Evolutionary conservation across 2,888 invertebrate genomes (phyloP).

Genomic region (Atethmia centrago): DNA sequence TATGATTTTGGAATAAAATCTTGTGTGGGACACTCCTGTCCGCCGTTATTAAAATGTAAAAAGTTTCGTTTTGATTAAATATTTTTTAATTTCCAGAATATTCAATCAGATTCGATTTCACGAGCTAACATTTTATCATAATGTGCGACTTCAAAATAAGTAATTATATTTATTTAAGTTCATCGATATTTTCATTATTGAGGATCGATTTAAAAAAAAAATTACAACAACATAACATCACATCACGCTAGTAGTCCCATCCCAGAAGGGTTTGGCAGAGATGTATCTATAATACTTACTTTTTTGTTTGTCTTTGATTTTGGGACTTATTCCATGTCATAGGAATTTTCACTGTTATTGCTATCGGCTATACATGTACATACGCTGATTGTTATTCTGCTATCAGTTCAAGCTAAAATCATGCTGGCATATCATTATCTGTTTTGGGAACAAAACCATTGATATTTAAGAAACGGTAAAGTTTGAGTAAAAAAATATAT

Average conservation of each 20-base stretch:
- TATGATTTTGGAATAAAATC: conserved; percentile 56
- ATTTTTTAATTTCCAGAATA: not conserved
- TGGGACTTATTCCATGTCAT: conserved; percentile 70
- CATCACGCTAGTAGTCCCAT: not conserved
- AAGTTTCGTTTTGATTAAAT: not conserved
- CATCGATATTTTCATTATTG: too few species aligned
- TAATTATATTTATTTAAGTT: not conserved
- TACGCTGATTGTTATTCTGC: conserved; percentile 61
- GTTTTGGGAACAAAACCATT: conserved; percentile 86
- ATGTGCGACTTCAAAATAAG: too few species aligned
- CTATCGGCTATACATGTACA: conserved; percentile 69
- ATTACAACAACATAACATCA: too few species aligned
- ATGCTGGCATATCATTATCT: conserved; percentile 79
- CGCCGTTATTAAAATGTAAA: not conserved
- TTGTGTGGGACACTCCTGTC: not conserved
- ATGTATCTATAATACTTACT: too few species aligned
- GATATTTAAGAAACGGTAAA: conserved; percentile 60
- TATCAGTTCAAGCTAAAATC: conserved; percentile 62
- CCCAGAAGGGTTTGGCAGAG: too few species aligned
- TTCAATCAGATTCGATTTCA: not conserved
- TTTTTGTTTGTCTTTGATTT: not conserved
- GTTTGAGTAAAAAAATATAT: conserved; percentile 54
- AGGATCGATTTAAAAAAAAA: too few species aligned
- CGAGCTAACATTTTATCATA: not conserved
- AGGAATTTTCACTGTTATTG: conserved; percentile 71